phyloP scores from a whole-genome alignment of 2,113 vertebrate genomes.

The Cromileptes altivelis region DNA sequence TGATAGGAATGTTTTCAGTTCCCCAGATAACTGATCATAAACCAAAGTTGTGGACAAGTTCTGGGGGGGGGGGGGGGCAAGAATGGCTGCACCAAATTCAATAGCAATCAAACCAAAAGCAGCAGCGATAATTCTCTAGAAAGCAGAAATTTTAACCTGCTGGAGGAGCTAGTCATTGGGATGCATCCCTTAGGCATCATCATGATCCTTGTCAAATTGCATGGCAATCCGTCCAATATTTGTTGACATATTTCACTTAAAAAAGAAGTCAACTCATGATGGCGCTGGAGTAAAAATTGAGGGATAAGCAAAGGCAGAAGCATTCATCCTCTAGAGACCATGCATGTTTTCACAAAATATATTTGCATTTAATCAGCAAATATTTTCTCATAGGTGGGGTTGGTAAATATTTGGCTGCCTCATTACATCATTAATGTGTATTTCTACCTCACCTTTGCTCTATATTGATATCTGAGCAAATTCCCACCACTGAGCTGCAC shows the following conservation, averaged over 20 bases:
- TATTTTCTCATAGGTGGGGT: neutral
- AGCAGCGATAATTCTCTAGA: neutral
- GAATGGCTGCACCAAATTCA: neutral
- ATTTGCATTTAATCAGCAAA: conserved; percentile 4
- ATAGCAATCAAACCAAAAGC: neutral
- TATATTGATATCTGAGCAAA: neutral
- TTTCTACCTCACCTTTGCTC: neutral
- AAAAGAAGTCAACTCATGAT: neutral
- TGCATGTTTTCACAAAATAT: neutral
- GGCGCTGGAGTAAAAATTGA: neutral
- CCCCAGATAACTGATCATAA: neutral
- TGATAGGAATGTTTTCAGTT: neutral
- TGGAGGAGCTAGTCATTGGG: no score
- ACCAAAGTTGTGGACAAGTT: neutral
- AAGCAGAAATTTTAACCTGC: neutral
- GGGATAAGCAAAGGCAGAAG: neutral
- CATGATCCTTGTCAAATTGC: no score
- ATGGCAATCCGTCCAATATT: neutral
- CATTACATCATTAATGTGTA: neutral
- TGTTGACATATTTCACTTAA: neutral
- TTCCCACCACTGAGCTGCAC: neutral
- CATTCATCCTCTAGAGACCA: neutral
- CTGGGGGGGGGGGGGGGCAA: no score
- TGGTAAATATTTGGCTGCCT: neutral
- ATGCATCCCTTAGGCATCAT: no score